These are phyloP conservation scores for Cyprinus carpio DNA, from an alignment of 2,113 vertebrate genomes.

Conservation along the genomic window DNA sequence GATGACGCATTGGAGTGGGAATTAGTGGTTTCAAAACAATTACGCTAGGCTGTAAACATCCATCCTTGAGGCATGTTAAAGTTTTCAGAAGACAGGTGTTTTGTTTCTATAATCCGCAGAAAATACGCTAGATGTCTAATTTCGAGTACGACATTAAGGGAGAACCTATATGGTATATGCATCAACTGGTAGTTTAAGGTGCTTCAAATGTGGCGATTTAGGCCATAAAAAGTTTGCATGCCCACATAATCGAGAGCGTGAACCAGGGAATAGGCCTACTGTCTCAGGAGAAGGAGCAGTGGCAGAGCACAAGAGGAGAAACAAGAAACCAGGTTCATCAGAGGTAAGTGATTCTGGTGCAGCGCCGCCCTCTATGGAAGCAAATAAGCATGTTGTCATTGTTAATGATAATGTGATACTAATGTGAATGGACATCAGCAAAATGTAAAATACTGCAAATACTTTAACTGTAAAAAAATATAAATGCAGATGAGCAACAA, in stretches of 20 bases:
- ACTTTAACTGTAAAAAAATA: too few relatives aligned
- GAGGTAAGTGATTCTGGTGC: neutral
- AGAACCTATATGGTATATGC: too few relatives aligned
- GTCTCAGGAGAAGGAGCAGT: neutral
- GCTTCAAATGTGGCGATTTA: too few relatives aligned
- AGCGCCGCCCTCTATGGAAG: neutral
- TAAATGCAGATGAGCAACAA: too few relatives aligned
- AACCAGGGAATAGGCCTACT: neutral
- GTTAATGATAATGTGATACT: neutral
- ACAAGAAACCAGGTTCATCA: neutral
- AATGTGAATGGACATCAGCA: neutral
- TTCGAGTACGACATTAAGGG: too few relatives aligned
- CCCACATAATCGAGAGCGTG: neutral
- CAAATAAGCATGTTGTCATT: neutral
- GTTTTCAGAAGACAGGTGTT: too few relatives aligned
- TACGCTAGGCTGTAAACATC: too few relatives aligned
- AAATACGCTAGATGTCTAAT: too few relatives aligned
- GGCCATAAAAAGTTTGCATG: neutral
- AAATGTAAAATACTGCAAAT: neutral
- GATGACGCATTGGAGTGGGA: neutral
- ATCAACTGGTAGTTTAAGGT: too few relatives aligned
- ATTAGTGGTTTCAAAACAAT: too few relatives aligned
- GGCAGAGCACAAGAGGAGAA: neutral
- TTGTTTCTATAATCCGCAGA: too few relatives aligned
- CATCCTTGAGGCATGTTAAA: too few relatives aligned